Evolutionary conservation across 2,888 invertebrate species (phyloP), one percentile per base, ranked within the genome.

Genomic region (Dasypolia templi): DNA sequence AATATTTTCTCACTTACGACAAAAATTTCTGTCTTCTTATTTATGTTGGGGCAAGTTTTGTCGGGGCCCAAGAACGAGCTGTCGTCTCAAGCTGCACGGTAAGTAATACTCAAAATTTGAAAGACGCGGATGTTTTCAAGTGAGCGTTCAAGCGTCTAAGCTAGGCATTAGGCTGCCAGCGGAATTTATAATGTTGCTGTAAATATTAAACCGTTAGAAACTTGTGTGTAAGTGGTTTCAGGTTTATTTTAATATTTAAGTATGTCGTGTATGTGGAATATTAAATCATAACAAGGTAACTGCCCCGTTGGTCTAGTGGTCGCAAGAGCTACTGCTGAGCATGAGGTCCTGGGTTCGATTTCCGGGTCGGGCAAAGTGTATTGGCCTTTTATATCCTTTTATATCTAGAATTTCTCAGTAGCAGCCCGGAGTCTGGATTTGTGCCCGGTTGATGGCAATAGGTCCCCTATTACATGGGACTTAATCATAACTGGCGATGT

Each of bases 1-100:
- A 95, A 95, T 96, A 96, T 95, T 95, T 96, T 94, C 95, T 95
- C 95, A 95, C 95, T 96, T 95, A 95, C 93, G 94, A 92, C 93
- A 91, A 94, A 95, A 95, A 94, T 95, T 94, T 94, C 94, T 93
- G 94, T 94, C 94, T 92, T 91, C 91, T 91, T 95, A 94, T 95
- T 96, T 95, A 95, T 92, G 93, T 91, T 88, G 82, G 88, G 88
- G 86, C 82, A 89, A 92, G 91, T 92, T 93, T 91, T 86, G 90
- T 85, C 88, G 75, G 32, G 58, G 7, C 59, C 42, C 9, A 89
- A 86, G 88, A 91, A 66, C 83, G 75, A 71, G 92, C 93, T 94
- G 94, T 94, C 94, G 90, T 89, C 91, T 90, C 91, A 91, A 92
- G 91, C 92, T 90, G 90, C 88, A 92, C 87, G 79, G 84, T 85